phyloP scores from a whole-genome alignment of 2,888 invertebrate genomes.

The Hyppa rectilinea region DNA sequence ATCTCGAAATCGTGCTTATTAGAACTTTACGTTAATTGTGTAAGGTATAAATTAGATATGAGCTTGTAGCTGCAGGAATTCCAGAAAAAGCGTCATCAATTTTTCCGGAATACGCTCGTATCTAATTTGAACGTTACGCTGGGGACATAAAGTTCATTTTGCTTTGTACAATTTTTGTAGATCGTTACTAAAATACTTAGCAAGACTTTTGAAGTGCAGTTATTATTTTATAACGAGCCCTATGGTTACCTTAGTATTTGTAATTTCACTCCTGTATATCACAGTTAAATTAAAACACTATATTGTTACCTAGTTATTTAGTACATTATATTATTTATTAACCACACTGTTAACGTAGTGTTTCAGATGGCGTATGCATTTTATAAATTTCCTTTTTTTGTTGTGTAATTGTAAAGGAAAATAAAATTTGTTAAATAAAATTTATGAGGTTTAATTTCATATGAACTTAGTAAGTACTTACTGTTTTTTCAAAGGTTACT shows the following conservation, averaged over 20 bases:
- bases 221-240: neutral
- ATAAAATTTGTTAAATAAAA: constrained; percentile 76
- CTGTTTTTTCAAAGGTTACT: neutral
- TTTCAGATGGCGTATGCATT: constrained; percentile 86
- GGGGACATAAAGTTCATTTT: neutral
- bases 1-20: no score
- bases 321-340: constrained; percentile 61
- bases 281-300: constrained; percentile 27
- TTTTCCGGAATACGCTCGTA: neutral
- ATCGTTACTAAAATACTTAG: neutral
- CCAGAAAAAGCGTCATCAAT: neutral
- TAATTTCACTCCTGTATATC: constrained; percentile 6
- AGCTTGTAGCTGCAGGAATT: neutral
- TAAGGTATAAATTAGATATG: neutral
- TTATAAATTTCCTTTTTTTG: constrained; percentile 81
- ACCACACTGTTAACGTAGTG: constrained; percentile 70
- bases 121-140: neutral
- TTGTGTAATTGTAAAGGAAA: constrained; percentile 78
- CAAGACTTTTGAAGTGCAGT: neutral
- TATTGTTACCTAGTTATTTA: constrained; percentile 70
- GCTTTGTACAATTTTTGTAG: neutral
- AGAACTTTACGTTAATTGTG: neutral
- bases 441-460: constrained; percentile 22
- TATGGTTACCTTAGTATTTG: neutral
- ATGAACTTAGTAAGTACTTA: neutral